These are phyloP conservation scores for Parazoanthus swiftii DNA, from an alignment of 92 coral and sea anemone genomes.

Conservation along the genomic window DNA sequence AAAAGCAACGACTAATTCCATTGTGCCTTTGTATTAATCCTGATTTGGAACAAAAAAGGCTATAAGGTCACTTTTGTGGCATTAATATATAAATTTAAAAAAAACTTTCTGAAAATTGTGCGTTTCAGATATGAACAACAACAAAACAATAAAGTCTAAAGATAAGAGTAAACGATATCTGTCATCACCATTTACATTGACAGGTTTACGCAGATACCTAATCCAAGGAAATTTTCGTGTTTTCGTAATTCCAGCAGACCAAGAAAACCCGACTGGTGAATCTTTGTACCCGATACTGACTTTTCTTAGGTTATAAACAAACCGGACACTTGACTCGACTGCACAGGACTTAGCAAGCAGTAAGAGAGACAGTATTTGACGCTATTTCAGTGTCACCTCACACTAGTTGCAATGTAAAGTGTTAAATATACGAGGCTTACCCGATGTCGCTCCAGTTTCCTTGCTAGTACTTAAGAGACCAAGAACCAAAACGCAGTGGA, in stretches of 20 bases:
- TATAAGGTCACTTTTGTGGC: too few species aligned
- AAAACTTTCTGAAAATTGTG: not conserved
- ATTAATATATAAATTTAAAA: too few species aligned
- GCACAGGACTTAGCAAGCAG: not conserved
- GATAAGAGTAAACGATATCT: not conserved
- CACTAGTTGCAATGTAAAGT: not conserved
- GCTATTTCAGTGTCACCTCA: not conserved
- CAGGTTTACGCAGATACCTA: not conserved
- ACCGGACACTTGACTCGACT: not conserved
- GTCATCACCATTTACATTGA: not conserved
- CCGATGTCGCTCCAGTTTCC: not conserved
- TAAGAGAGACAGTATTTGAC: not conserved
- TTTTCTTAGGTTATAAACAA: too few species aligned
- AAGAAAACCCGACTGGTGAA: not conserved
- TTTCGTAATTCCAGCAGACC: too few species aligned
- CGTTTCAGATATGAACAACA: not conserved
- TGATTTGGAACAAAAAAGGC: not conserved
- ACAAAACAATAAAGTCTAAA: not conserved
- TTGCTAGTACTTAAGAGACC: not conserved
- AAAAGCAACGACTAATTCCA: too few species aligned
- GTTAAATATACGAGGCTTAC: not conserved
- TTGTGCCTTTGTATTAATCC: too few species aligned
- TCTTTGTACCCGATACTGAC: not conserved
- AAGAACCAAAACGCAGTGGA: not conserved
- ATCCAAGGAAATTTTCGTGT: not conserved